These are phyloP conservation scores for Seladonia tumulorum DNA, from an alignment of 2,888 invertebrate species.

Conservation along the genomic window DNA sequence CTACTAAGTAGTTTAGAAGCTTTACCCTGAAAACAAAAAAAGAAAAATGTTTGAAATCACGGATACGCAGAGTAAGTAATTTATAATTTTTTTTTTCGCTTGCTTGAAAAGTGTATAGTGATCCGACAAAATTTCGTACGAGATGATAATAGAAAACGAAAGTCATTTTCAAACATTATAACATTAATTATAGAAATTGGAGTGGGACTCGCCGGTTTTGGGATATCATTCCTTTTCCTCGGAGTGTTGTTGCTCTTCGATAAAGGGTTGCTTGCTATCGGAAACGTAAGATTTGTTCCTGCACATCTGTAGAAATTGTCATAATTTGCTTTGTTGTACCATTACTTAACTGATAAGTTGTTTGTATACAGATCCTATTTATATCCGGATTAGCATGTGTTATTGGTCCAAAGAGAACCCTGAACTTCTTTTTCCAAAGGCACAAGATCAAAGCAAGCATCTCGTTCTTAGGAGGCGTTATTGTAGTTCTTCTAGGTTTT, in stretches of 20 bases:
- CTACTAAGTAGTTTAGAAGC: slow-evolving; percentile 30
- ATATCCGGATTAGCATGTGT: slow-evolving; percentile 97
- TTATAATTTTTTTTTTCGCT: background rate
- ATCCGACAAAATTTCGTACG: background rate
- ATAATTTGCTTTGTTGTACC: background rate
- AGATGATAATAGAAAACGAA: background rate
- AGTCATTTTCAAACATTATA: slow-evolving; percentile 13
- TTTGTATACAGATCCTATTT: slow-evolving; percentile 93
- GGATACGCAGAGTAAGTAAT: slow-evolving; percentile 92
- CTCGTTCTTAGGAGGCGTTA: slow-evolving; percentile 96
- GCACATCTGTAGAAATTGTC: background rate
- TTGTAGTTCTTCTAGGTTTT: slow-evolving; percentile 97
- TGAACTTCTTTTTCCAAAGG: slow-evolving; percentile 98
- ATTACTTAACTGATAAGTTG: slow-evolving; percentile 13
- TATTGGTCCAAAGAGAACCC: slow-evolving; percentile 97
- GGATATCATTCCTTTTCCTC: slow-evolving; percentile 96
- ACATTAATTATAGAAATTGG: slow-evolving; percentile 93
- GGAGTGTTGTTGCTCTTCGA: slow-evolving; percentile 97
- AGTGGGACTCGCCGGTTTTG: slow-evolving; percentile 98
- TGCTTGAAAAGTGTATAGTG: background rate
- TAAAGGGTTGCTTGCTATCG: slow-evolving; percentile 98
- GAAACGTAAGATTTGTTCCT: slow-evolving; percentile 92
- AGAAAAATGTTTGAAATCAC: slow-evolving; percentile 92
- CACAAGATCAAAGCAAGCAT: slow-evolving; percentile 96
- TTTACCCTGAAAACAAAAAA: slow-evolving; percentile 10